These are phyloP conservation scores for Calonectris borealis DNA, from an alignment of 2,113 vertebrate species.

Conservation along the genomic window DNA sequence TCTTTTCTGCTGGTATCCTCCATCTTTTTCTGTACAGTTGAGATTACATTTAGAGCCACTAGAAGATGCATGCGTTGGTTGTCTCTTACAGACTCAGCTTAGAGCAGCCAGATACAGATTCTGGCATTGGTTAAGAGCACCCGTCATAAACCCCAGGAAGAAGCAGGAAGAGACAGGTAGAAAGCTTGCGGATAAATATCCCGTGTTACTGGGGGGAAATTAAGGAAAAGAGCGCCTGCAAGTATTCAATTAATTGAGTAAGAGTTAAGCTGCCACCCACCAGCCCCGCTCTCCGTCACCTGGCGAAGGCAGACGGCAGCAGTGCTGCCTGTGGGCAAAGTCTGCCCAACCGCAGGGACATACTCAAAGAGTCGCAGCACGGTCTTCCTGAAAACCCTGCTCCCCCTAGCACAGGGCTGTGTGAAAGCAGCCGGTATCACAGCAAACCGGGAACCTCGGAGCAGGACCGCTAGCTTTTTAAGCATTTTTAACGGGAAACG, in stretches of 20 bases:
- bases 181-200: not conserved
- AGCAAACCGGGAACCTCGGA: not conserved
- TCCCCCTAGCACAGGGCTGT: not conserved
- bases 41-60: not conserved
- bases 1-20: not conserved
- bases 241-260: not conserved
- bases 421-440: not conserved
- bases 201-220: not conserved
- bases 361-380: not conserved
- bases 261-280: not conserved
- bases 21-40: not conserved
- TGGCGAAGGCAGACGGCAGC: conserved; percentile 6
- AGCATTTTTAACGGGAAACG: not conserved
- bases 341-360: not conserved
- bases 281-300: not conserved
- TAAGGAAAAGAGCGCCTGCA: not conserved
- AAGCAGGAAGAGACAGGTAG: not conserved
- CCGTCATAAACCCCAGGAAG: not conserved
- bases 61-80: not conserved
- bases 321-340: not conserved
- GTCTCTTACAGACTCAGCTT: not conserved
- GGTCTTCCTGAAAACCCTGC: not conserved
- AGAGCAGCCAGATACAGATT: not conserved
- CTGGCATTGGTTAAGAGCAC: not conserved
- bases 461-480: not conserved